These are phyloP conservation scores for Spheniscus humboldti DNA, from an alignment of 2,797 vertebrate genomes.

Conservation along the genomic window DNA sequence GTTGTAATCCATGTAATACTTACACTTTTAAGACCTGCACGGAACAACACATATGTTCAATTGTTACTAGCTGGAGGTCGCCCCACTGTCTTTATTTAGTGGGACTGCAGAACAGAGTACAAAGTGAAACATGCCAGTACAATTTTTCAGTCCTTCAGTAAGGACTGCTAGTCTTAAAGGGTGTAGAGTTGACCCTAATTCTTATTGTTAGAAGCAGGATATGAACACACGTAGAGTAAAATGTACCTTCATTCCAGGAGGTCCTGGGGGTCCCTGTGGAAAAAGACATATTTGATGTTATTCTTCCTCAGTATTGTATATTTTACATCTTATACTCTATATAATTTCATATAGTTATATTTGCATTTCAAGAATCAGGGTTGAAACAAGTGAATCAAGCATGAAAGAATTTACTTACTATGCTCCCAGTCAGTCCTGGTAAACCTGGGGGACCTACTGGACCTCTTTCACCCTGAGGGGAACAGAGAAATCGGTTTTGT, in stretches of 20 bases:
- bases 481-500: constrained; percentile 2
- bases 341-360: not conserved
- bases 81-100: not conserved
- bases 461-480: constrained; percentile 87
- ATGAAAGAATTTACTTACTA: constrained; percentile 76
- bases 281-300: constrained; percentile 8
- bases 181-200: not conserved
- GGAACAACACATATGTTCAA: not conserved
- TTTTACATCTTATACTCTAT: not conserved
- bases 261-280: constrained; percentile 84
- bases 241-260: constrained; percentile 87
- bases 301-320: not conserved
- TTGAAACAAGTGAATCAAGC: not conserved
- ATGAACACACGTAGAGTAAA: not conserved
- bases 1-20: not conserved
- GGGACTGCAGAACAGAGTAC: not conserved
- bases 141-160: not conserved
- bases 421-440: constrained; percentile 81
- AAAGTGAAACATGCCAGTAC: not conserved
- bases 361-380: not conserved
- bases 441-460: constrained; percentile 81
- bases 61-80: not conserved
- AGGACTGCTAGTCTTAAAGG: not conserved
- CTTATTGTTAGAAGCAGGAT: not conserved
- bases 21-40: not conserved